phyloP scores from a whole-genome alignment of 2,888 invertebrate genomes.

The Dolomedes plantarius region DNA sequence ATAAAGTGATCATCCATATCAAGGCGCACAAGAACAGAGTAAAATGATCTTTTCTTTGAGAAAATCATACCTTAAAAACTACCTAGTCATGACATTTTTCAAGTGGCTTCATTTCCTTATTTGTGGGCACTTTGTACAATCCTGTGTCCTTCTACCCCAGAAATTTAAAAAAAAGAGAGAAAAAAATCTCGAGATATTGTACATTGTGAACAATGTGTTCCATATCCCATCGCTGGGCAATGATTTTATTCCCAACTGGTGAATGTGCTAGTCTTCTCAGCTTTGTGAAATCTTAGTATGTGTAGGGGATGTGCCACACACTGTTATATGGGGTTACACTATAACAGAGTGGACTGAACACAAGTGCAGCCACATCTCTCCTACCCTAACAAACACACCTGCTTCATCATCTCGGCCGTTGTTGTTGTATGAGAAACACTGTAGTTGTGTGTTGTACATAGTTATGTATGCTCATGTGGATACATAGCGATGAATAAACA shows the following conservation, averaged over 20 bases:
- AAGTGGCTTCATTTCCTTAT: conserved; percentile 42
- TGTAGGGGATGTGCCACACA: conserved; percentile 37
- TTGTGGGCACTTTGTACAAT: conserved; percentile 45
- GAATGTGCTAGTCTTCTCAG: conserved; percentile 71
- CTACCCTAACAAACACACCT: conserved; percentile 46
- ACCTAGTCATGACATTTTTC: neutral
- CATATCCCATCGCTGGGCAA: conserved; percentile 50
- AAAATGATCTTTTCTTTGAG: neutral
- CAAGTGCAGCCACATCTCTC: neutral
- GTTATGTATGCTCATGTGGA: conserved; percentile 72
- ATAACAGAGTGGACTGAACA: neutral
- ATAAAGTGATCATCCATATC: conserved; percentile 6
- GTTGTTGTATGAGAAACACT: conserved; percentile 68
- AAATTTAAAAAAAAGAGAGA: neutral
- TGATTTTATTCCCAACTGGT: conserved; percentile 66
- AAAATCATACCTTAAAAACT: neutral
- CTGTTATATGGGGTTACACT: conserved; percentile 21
- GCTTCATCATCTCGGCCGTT: conserved; percentile 67
- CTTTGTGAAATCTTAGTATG: conserved; percentile 67
- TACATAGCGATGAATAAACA: conserved; percentile 71
- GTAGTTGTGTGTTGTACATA: conserved; percentile 72
- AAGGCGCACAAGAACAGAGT: conserved; percentile 21
- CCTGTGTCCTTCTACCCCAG: neutral
- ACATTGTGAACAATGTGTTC: conserved; percentile 63
- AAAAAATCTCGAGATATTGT: conserved; percentile 27